Base-by-base conservation (phyloP, 2,113 vertebrate genomes). In the Mirza zaza region DNA sequence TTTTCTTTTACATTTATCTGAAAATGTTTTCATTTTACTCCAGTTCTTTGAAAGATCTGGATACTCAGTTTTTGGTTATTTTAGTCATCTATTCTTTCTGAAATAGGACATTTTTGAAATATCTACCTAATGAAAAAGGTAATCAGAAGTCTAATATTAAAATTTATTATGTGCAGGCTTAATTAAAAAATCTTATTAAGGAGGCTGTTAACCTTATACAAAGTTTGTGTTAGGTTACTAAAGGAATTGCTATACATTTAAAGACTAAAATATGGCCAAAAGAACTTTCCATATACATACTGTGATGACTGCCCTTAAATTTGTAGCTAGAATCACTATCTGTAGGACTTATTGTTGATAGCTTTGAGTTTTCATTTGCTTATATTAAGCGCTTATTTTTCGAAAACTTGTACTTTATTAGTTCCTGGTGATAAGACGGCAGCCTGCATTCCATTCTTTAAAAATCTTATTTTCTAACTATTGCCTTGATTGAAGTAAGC, bases 41-140 rank as follows among this genome's bases (percentile, higher is more conserved):
- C n/a, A 59, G 34, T 39, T 96, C 50, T 93, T 77, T 77, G 5
- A 85, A 97, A 85, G 25, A 13, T 82, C 68, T 76, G 67, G 2
- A 14, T 71, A 63, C 29, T 6, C 23, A 61, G 0, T 84, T 86
- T 45, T 52, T 42, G 20, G 75, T 73, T 82, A 77, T 76, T 25
- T 25, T 76, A 25, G 29, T 75, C 71, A 84, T 83, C 29, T 77
- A 48, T 86, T 96, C 55, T 89, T 76, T 94, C 65, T 48, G 45
- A 25, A 91, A 21, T 42, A 86, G 57, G 8, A 52, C 17, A 81
- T 39, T 93, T 97, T 93, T 95, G 50, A 96, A 89, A 91, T 91
- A 14, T 67, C 42, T 93, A 89, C 61, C 50, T 89, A 80, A 65
- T 91, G 67, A 90, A 95, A 96, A 92, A 71, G 77, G 29, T 68